phyloP scores from a whole-genome alignment of 2,113 vertebrate genomes.

The Sorex fumeus region DNA sequence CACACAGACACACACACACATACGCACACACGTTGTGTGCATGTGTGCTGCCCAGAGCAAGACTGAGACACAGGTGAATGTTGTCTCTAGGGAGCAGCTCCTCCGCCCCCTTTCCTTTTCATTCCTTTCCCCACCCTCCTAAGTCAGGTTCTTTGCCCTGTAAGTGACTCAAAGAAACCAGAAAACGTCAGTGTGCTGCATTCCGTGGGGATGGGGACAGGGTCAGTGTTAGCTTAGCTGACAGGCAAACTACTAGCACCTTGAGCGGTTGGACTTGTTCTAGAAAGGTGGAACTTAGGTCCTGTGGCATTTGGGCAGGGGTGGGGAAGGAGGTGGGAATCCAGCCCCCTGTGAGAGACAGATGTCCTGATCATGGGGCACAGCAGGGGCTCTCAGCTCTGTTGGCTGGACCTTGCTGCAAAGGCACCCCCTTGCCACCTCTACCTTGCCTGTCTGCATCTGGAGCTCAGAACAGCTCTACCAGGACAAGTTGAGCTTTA shows the following conservation, averaged over 20 bases:
- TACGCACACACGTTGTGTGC: no score
- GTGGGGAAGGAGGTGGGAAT: background rate
- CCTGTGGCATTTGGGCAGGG: background rate
- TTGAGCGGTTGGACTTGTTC: constrained; percentile 42
- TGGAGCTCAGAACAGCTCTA: background rate
- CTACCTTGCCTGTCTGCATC: background rate
- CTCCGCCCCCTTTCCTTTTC: background rate
- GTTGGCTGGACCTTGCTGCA: background rate
- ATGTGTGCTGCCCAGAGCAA: no score
- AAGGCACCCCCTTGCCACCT: background rate
- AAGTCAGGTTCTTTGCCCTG: background rate
- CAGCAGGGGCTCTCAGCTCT: background rate
- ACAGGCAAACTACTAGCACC: background rate
- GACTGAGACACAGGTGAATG: background rate
- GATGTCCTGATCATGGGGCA: background rate
- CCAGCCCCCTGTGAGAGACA: background rate
- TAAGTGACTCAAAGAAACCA: constrained; percentile 28
- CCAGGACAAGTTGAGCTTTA: no score
- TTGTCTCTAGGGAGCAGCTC: background rate
- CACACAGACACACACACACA: no score
- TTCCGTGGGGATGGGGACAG: constrained; percentile 2
- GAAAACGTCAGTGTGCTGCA: constrained; percentile 57
- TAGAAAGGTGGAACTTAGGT: constrained; percentile 13
- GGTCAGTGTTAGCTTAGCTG: background rate
- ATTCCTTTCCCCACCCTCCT: background rate